Base-by-base conservation (phyloP, 2,113 vertebrate species). In the Origma solitaria region DNA sequence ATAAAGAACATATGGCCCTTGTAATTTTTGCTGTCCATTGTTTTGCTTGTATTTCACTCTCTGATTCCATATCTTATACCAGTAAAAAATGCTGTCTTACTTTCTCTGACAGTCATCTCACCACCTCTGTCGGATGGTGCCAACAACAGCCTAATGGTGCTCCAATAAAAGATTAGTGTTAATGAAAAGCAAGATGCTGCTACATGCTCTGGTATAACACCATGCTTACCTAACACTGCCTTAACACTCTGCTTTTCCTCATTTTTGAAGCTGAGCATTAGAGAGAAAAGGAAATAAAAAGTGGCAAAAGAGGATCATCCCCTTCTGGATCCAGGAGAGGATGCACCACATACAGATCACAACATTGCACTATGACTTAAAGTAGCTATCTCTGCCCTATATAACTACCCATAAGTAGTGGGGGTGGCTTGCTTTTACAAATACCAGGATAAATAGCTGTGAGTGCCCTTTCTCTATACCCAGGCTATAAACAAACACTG, bases 221-320 rank as follows among this genome's bases (percentile, higher is more conserved):
- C 10, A 0, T 0, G 2, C 31, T 65, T n/a, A 21, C 31, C 11
- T 21, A 28, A 47, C 15, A 15, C 9, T 22, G 4, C 28, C 28
- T 70, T 61, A 72, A 37, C 30, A 18, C 31, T 37, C 58, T 44
- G 23, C 35, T 21, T 5, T 64, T 60, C 18, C 21, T 31, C 27
- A 33, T 42, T 60, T 68, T n/a, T 40, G 49, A 60, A 77, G 40
- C 15, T 79, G 10, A 45, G n/a, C 14, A 21, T 35, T 33, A 72
- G 79, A 82, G 13, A 10, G 28, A 68, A 62, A 80, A 85, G 28
- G 16, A 64, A 80, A 65, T 10, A 42, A 42, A 44, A 50, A 15
- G 33, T 33, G 40, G 22, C 28, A 37, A 51, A 42, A 72, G n/a
- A 57, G 11, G 27, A 9, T 69, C 23, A 35, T 54, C 7, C 21